A percentile compares a stretch with the other conserved stretches of the same genome.
phyloP scores from a whole-genome alignment of 2,113 vertebrate genomes.

The Hemiscyllium ocellatum region DNA sequence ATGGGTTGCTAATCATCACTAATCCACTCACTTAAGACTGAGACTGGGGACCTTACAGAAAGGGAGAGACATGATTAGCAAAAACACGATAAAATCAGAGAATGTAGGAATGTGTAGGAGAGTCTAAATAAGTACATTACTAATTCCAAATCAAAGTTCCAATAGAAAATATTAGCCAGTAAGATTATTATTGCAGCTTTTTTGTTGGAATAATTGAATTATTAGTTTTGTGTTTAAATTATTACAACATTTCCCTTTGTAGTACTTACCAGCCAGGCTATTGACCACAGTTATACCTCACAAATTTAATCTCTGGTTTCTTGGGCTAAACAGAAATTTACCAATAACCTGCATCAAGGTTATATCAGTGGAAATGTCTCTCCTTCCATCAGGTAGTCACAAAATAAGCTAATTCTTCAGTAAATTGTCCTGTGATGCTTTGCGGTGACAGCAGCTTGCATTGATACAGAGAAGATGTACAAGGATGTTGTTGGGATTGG shows the following conservation, averaged over 20 bases:
- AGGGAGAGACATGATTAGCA: neutral
- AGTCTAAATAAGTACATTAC: neutral
- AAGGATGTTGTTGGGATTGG: too few species aligned
- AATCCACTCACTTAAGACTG: neutral
- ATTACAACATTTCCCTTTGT: neutral
- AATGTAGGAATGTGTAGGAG: neutral
- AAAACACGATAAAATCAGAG: neutral
- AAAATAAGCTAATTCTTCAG: neutral
- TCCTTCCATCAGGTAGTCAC: neutral
- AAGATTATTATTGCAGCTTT: neutral
- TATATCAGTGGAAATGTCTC: neutral
- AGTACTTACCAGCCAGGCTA: neutral
- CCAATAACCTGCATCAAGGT: neutral
- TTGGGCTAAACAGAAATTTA: neutral
- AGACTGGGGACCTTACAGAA: neutral
- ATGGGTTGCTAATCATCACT: neutral
- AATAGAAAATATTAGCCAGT: neutral
- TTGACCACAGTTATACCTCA: neutral
- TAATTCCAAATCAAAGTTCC: neutral
- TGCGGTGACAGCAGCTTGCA: too few species aligned
- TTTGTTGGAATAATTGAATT: neutral
- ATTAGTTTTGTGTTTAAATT: neutral
- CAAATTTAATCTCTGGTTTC: neutral
- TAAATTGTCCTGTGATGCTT: neutral
- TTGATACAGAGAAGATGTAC: too few species aligned